Evolutionary conservation across 1,140 invertebrate genomes (phyloP), one percentile per base, ranked within the genome.

Genomic region (Drosophila nannoptera): DNA sequence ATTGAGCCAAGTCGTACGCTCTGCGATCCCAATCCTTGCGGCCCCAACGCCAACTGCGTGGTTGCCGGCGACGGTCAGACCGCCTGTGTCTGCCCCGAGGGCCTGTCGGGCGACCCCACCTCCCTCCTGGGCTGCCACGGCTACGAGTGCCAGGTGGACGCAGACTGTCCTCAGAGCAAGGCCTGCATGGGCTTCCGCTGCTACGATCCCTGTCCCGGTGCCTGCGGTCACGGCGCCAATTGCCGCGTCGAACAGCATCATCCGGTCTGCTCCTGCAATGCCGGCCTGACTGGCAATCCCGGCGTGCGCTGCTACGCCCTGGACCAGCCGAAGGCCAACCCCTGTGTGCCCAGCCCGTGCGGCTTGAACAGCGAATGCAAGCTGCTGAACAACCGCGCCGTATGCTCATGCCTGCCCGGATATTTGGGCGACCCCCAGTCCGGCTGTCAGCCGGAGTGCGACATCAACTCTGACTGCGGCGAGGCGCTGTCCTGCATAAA

Each of bases 131-230:
- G 95, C 45, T 95, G 95, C 88, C 92, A 93, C 78, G 93, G 93
- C 12, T 93, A 93, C 56, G 94, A 96, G 90, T 96, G 95, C 89
- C 91, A 93, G 67, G 90, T 93, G n/a, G 93, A 96, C 86, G 92
- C 92, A 48, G 94, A 96, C 81, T 97, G 95, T 87, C 87, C 91
- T 16, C 69, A 89, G n/a, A 90, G 92, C 59, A 92, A 93, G 90
- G 94, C 95, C 36, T 97, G 95, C 77, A 94, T 96, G 75, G 93
- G 93, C 12, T 93, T 93, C 73, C 91, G 92, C 74, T 97, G 96
- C 78, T 91, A 92, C 64, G 93, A 96, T 90, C 95, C 95, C 38
- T 97, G 95, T 78, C 92, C 94, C 0, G 95, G 95, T 40, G 92
- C 93, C 45, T 97, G 96, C 90, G 96, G 95, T 11, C 86, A 94